Conservation (phyloP, 2,888 invertebrate species). For the Epinotia brunnichana region DNA sequence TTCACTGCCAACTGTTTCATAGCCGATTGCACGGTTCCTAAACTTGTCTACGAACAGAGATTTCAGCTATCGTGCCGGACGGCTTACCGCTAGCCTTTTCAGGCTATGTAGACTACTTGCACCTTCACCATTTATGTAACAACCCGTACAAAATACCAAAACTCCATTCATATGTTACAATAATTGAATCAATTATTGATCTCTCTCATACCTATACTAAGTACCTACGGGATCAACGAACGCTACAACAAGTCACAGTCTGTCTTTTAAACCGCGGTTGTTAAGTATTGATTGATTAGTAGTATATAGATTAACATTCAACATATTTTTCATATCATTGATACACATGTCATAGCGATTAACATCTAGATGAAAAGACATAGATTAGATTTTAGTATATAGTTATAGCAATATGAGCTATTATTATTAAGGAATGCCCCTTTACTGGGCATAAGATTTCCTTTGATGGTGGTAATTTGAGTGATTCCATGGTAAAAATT, state of each 20-base stretch:
- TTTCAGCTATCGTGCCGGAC: too few relatives aligned
- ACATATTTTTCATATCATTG: slow-evolving; percentile 78
- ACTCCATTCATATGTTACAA: too few relatives aligned
- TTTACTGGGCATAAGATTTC: slow-evolving; percentile 57
- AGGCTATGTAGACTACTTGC: too few relatives aligned
- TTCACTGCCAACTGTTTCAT: too few relatives aligned
- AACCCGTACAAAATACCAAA: too few relatives aligned
- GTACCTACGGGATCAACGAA: background rate
- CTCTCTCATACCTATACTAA: background rate
- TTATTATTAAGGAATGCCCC: slow-evolving; percentile 66
- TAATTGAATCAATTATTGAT: too few relatives aligned
- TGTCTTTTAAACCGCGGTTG: slow-evolving; percentile 29
- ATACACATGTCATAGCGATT: slow-evolving; percentile 79
- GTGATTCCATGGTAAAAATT: slow-evolving; percentile 33
- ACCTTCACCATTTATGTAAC: too few relatives aligned
- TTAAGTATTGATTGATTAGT: slow-evolving; percentile 48
- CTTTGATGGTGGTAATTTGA: slow-evolving; percentile 29
- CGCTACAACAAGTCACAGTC: slow-evolving; percentile 26
- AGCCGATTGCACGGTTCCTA: too few relatives aligned
- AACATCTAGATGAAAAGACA: slow-evolving; percentile 74
- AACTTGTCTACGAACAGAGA: too few relatives aligned
- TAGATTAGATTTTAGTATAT: slow-evolving; percentile 64
- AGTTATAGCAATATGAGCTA: slow-evolving; percentile 62
- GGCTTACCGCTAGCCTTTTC: too few relatives aligned
- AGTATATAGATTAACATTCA: slow-evolving; percentile 59